Percentiles rank a stretch among this genome's conserved stretches.
Evolutionary conservation across 2,888 invertebrate genomes (phyloP).

Genomic region (Tridacna gigas): DNA sequence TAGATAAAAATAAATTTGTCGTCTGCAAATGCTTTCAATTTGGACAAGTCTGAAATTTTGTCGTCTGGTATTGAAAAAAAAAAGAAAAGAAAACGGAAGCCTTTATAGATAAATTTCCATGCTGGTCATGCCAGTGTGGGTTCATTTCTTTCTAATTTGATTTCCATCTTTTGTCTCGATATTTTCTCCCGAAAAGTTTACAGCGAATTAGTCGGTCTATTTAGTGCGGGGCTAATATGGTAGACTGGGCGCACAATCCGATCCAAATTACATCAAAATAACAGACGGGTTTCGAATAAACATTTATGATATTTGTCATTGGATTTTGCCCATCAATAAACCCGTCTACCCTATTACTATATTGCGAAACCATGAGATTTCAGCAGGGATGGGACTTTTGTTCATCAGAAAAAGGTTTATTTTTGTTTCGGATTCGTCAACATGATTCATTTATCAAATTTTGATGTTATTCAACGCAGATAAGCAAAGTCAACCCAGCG

Average conservation of each 20-base stretch:
- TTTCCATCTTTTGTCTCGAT: slow-evolving; percentile 42
- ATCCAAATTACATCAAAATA: slow-evolving; percentile 19
- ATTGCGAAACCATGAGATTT: not conserved
- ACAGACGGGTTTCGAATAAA: slow-evolving; percentile 22
- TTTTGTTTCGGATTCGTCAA: no score
- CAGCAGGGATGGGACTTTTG: not conserved
- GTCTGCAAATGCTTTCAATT: no score
- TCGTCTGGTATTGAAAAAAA: no score
- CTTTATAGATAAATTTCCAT: slow-evolving; percentile 42
- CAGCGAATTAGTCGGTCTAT: not conserved
- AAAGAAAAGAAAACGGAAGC: not conserved
- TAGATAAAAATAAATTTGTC: no score
- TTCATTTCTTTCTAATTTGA: slow-evolving; percentile 48
- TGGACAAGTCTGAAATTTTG: no score
- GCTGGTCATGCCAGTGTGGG: slow-evolving; percentile 44
- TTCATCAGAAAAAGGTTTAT: no score
- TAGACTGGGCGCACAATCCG: slow-evolving; percentile 8
- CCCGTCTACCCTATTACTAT: not conserved
- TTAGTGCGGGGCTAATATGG: slow-evolving; percentile 14
- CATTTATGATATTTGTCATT: slow-evolving; percentile 19
- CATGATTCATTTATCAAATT: no score
- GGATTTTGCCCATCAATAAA: slow-evolving; percentile 5
- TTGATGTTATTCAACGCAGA: no score
- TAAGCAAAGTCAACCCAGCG: no score
- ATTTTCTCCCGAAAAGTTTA: slow-evolving; percentile 10